Evolutionary conservation across 92 coral and sea anemone species (phyloP).

Genomic region (Diadumene lineata): DNA sequence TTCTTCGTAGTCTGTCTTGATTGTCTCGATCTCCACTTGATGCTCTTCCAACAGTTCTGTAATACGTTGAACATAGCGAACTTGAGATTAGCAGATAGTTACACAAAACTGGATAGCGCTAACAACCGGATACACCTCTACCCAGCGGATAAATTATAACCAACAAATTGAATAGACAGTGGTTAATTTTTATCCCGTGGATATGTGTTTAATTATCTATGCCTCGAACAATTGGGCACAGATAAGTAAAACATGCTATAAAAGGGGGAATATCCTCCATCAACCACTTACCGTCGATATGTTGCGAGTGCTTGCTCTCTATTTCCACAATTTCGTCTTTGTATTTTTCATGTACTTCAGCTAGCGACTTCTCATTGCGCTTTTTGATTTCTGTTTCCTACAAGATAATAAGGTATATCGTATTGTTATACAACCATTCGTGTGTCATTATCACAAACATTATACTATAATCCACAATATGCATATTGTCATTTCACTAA

Average conservation of each 20-base stretch:
- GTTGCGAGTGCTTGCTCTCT: constrained; percentile 81
- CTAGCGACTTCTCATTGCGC: constrained; percentile 60
- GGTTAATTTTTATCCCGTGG: too few species aligned
- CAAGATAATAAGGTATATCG: not conserved
- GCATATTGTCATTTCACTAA: not conserved
- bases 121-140: too few species aligned
- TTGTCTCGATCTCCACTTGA: constrained; percentile 92
- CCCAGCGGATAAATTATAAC: too few species aligned
- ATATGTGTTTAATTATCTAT: too few species aligned
- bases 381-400: constrained; percentile 68
- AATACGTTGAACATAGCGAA: not conserved
- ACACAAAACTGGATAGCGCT: too few species aligned
- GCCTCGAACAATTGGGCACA: too few species aligned
- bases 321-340: constrained; percentile 79
- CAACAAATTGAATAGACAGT: too few species aligned
- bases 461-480: not conserved
- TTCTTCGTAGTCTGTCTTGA: constrained; percentile 92
- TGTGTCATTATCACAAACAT: not conserved
- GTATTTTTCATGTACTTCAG: constrained; percentile 65
- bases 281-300: constrained; percentile 76
- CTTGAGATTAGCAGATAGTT: too few species aligned
- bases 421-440: too few species aligned
- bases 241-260: too few species aligned
- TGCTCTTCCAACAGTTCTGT: constrained; percentile 94
- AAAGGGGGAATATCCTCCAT: too few species aligned